Evolutionary conservation across 2,888 invertebrate genomes (phyloP).

Genomic region (Anarsia innoxiella): DNA sequence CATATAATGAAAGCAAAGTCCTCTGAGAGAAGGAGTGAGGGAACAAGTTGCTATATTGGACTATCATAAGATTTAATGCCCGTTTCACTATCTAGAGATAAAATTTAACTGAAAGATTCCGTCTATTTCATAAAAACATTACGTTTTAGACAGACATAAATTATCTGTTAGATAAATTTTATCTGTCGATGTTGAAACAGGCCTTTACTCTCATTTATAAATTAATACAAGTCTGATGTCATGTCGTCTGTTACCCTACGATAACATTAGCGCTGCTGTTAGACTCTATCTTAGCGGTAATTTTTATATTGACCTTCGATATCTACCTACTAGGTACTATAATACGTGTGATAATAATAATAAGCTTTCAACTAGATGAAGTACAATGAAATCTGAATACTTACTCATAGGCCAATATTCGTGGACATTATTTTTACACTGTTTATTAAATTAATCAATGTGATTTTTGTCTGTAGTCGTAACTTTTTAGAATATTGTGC

Average conservation of each 20-base stretch:
- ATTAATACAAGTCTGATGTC: slow-evolving; percentile 39
- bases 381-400: slow-evolving; percentile 64
- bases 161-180: no score
- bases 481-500: slow-evolving; percentile 44
- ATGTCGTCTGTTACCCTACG: slow-evolving; percentile 18
- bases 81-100: no score
- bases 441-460: slow-evolving; percentile 59
- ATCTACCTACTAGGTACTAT: slow-evolving; percentile 62
- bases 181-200: no score
- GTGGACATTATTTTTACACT: slow-evolving; percentile 73
- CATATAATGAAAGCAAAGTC: slow-evolving; percentile 3
- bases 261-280: slow-evolving; percentile 29
- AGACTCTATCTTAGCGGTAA: slow-evolving; percentile 45
- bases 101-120: no score
- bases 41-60: slow-evolving; percentile 11
- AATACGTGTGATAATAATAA: slow-evolving; percentile 71
- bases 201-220: slow-evolving; percentile 26
- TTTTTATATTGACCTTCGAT: slow-evolving; percentile 60
- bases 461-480: slow-evolving; percentile 60
- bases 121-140: no score
- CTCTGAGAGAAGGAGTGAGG: not conserved
- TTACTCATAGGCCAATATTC: slow-evolving; percentile 68
- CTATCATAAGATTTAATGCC: slow-evolving; percentile 25
- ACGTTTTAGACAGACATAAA: no score
- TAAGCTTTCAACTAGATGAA: slow-evolving; percentile 71